These are phyloP conservation scores for Troides helena DNA, from an alignment of 2,888 invertebrate genomes.

Conservation along the genomic window DNA sequence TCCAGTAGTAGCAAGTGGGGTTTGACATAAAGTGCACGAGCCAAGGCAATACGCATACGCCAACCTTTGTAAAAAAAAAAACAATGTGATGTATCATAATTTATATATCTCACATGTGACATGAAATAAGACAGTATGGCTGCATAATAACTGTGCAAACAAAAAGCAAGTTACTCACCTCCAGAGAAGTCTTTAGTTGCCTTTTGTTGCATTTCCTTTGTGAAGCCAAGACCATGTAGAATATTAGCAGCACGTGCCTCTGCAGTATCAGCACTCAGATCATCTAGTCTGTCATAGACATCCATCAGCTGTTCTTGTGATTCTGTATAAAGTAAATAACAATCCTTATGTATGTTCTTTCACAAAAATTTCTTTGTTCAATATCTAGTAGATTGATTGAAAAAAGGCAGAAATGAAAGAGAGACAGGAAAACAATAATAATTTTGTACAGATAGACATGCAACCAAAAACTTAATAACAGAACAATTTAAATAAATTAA, in stretches of 20 bases:
- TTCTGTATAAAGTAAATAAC: constrained; percentile 60
- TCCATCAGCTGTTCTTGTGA: constrained; percentile 98
- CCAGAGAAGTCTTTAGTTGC: constrained; percentile 94
- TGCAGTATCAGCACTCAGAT: constrained; percentile 97
- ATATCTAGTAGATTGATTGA: neutral
- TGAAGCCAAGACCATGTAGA: constrained; percentile 97
- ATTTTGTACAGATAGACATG: neutral
- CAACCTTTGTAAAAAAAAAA: constrained; percentile 83
- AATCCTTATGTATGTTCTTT: too few relatives aligned
- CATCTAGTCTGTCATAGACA: constrained; percentile 97
- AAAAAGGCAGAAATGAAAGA: neutral
- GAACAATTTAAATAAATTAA: neutral
- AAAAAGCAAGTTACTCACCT: constrained; percentile 58
- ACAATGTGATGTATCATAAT: too few relatives aligned
- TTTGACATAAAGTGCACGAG: constrained; percentile 97
- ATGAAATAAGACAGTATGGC: too few relatives aligned
- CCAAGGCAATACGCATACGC: constrained; percentile 99
- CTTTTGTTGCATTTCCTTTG: constrained; percentile 90
- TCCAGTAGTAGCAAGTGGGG: constrained; percentile 97
- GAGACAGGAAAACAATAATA: neutral
- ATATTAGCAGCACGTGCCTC: constrained; percentile 97
- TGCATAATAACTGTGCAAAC: neutral
- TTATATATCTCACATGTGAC: too few relatives aligned
- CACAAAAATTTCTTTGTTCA: neutral
- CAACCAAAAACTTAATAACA: neutral